Conservation (phyloP, 1,140 invertebrate genomes). For the Acromyrmex charruanus region DNA sequence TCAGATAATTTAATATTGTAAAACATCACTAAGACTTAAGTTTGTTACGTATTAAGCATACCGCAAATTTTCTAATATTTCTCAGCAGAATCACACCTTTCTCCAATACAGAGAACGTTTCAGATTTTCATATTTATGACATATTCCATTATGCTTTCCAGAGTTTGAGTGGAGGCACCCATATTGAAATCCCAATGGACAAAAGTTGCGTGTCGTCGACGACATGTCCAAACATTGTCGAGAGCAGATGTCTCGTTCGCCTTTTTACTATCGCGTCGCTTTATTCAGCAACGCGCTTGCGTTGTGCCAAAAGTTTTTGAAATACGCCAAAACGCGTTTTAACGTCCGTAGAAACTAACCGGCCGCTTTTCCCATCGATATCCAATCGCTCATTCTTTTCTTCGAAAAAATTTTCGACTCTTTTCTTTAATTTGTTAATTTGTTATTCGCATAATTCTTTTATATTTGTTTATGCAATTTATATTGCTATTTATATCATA, state of each 20-base stretch:
- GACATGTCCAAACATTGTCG: slow-evolving; percentile 85
- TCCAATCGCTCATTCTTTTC: slow-evolving; percentile 3
- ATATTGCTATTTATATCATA: neutral
- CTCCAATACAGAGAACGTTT: slow-evolving; percentile 44
- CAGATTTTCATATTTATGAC: slow-evolving; percentile 78
- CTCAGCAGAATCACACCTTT: slow-evolving; percentile 36
- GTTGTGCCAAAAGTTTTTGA: slow-evolving; percentile 70
- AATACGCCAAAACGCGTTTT: slow-evolving; percentile 68
- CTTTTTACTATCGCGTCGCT: slow-evolving; percentile 70
- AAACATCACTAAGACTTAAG: neutral
- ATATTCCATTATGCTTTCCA: slow-evolving; percentile 82
- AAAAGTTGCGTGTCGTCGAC: slow-evolving; percentile 82
- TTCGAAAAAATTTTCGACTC: neutral
- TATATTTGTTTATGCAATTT: neutral
- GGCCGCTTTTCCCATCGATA: neutral
- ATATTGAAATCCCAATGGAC: slow-evolving; percentile 84
- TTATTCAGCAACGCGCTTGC: slow-evolving; percentile 46
- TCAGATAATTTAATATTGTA: slow-evolving; percentile 10
- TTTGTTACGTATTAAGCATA: neutral
- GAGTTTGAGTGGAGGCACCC: slow-evolving; percentile 71
- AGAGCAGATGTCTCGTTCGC: slow-evolving; percentile 81
- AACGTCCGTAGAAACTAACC: slow-evolving; percentile 33
- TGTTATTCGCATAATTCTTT: neutral
- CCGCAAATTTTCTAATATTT: slow-evolving; percentile 46
- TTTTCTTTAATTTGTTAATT: neutral